Evolutionary conservation across 1,140 invertebrate genomes (phyloP), one percentile per base, ranked within the genome.

Genomic region (Cataglyphis hispanica): DNA sequence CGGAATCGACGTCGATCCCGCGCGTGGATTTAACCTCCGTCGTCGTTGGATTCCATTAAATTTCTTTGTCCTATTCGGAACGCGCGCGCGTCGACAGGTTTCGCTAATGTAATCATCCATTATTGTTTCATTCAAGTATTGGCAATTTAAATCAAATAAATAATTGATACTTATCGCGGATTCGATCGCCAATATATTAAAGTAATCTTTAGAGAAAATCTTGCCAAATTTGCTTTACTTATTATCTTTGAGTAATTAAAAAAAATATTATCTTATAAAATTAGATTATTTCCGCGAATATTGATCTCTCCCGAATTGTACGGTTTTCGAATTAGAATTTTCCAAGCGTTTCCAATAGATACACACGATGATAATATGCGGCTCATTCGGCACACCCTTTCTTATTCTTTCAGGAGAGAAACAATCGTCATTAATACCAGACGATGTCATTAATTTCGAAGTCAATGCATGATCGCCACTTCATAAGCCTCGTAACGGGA

Each of bases 1-100:
- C 87, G 87, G 87, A 89, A 89, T 85, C 84, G 66, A 67, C 86
- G 60, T 89, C 87, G 86, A 67, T 75, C 53, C 66, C 53, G 10
- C 19, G 75, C 78, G 50, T 56, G 69, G 37, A 34, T 70, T 90
- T 87, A 84, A 91, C 85, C 87, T 85, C 66, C 75, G 31, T 63
- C 40, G 70, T 85, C 90, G 85, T 87, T 91, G 85, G 90, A 84
- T 91, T 80, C 77, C 81, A 89, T 84, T 87, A 89, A 83, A 91
- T 89, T 86, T 74, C 84, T 83, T 85, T 85, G 84, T 91, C 86
- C 90, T 81, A 87, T 77, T n/a, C 69, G 86, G 88, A 86, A 91
- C 83, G 83, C 80, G 80, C 87, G 81, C 87, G 66, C 46, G 67
- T 19, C n/a, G 25, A 13, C 37, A 63, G 61, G 58, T n/a, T 76